phyloP scores from a whole-genome alignment of 2,888 invertebrate species.

The Epistrophella euchroma region DNA sequence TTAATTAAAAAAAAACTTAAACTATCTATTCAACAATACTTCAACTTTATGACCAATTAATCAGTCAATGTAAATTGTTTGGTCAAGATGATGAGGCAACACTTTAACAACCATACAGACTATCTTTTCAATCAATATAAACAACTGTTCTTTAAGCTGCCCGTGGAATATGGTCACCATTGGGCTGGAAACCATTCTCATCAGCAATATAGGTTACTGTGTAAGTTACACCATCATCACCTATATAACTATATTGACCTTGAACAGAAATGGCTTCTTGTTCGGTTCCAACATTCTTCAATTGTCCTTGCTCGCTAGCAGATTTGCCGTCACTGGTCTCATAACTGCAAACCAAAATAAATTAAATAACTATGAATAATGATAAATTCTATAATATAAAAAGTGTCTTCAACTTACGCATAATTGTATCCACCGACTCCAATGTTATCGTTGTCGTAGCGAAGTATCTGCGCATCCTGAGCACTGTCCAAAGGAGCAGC shows the following conservation, averaged over 20 bases:
- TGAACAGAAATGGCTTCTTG: conserved; percentile 85
- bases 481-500: conserved; percentile 79
- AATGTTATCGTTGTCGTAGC: conserved; percentile 85
- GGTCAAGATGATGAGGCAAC: conserved; percentile 46
- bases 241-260: conserved; percentile 86
- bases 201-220: conserved; percentile 84
- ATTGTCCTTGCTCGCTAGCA: conserved; percentile 85
- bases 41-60: conserved; percentile 12
- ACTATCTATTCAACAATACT: conserved; percentile 65
- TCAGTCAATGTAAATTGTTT: conserved; percentile 36
- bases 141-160: conserved; percentile 74
- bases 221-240: conserved; percentile 86
- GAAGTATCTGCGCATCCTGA: conserved; percentile 79
- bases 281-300: conserved; percentile 85
- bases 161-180: conserved; percentile 84
- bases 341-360: conserved; percentile 73
- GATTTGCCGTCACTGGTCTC: conserved; percentile 85
- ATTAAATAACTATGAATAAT: neutral
- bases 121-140: conserved; percentile 36
- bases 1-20: conserved; percentile 59
- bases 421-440: conserved; percentile 86
- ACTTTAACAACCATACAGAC: conserved; percentile 19
- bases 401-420: conserved; percentile 82
- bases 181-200: conserved; percentile 84
- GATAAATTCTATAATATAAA: neutral